Conservation (phyloP, 1,140 invertebrate species). For the Aethina tumida region DNA sequence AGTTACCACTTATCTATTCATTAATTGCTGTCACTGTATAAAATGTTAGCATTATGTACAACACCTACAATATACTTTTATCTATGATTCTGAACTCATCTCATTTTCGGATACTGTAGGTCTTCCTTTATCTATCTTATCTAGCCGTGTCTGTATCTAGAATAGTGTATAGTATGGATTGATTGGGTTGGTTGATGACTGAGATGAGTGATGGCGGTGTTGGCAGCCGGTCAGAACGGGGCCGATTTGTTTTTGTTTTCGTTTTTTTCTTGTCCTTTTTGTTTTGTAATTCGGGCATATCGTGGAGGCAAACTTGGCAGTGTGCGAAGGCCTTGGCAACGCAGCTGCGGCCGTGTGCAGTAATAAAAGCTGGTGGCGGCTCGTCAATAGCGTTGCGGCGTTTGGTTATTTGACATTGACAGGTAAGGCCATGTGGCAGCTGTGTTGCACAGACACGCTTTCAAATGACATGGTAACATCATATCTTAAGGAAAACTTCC, state of each 20-base stretch:
- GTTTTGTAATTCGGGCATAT: no score
- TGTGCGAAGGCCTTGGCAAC: slow-evolving; percentile 30
- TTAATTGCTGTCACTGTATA: no score
- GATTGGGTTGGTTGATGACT: slow-evolving; percentile 9
- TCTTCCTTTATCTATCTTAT: slow-evolving; percentile 10
- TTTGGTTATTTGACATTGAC: slow-evolving; percentile 19
- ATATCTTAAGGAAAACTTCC: no score
- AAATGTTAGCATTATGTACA: no score
- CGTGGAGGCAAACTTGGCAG: no score
- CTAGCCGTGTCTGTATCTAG: slow-evolving; percentile 8
- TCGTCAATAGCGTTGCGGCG: slow-evolving; percentile 7
- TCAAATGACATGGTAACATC: no score
- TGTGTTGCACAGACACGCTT: no score
- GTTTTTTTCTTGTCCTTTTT: no score
- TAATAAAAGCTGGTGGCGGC: slow-evolving; percentile 11
- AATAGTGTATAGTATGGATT: slow-evolving; percentile 7
- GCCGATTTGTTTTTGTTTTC: no score
- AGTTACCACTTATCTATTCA: no score
- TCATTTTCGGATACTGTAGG: slow-evolving; percentile 9
- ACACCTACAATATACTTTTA: no score
- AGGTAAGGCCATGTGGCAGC: slow-evolving; percentile 32
- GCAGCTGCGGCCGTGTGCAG: slow-evolving; percentile 16
- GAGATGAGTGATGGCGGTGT: slow-evolving; percentile 22
- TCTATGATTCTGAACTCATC: background rate
- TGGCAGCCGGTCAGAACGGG: slow-evolving; percentile 22